Conservation (phyloP, 92 coral and sea anemone species). For the Micromussa lordhowensis region DNA sequence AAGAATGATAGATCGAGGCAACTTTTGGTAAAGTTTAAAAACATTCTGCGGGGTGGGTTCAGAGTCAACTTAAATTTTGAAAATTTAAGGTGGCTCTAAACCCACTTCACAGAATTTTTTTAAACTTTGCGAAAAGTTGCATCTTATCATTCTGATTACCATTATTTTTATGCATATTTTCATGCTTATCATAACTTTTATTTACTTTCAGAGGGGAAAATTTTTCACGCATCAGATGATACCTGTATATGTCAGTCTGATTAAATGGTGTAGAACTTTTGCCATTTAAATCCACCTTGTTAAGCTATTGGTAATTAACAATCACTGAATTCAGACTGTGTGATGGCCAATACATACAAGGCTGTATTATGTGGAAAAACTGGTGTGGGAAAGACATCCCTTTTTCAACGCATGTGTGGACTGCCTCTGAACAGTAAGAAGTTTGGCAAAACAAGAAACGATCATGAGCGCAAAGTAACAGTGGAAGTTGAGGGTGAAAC, state of each 20-base stretch:
- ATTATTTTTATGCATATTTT: no score
- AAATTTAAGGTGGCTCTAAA: no score
- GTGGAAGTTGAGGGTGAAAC: not conserved
- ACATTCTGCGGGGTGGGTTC: no score
- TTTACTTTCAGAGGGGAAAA: not conserved
- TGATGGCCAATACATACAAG: conserved; percentile 46
- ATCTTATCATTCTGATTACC: no score
- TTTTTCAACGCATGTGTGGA: conserved; percentile 55
- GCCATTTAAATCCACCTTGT: not conserved
- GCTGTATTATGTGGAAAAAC: conserved; percentile 59
- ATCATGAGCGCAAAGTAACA: conserved; percentile 28
- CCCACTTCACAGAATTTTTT: no score
- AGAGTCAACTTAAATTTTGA: no score
- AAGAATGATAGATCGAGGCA: no score
- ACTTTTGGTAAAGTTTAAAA: no score
- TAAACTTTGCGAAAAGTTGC: no score
- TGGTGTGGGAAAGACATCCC: conserved; percentile 64
- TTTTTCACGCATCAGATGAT: not conserved
- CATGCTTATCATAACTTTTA: not conserved
- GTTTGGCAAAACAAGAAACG: not conserved
- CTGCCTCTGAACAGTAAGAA: not conserved
- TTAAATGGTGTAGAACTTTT: not conserved
- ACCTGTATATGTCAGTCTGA: not conserved
- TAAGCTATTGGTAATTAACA: not conserved
- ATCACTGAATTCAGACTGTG: not conserved